Base-by-base conservation (phyloP, 2,113 vertebrate genomes). In the Leucopternis melanops region DNA sequence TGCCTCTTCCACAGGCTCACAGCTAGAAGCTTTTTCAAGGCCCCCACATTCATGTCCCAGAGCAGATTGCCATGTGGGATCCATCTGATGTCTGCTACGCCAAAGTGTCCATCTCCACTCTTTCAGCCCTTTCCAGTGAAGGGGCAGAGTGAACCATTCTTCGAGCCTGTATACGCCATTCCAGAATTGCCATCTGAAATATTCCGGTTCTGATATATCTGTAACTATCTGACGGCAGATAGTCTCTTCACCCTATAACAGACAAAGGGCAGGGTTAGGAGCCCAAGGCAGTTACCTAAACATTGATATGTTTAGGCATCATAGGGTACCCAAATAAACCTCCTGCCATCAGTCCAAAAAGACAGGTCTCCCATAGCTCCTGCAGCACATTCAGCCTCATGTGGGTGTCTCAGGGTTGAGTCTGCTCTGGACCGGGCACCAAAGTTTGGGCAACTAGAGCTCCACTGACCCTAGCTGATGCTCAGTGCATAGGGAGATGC, bases 161-260 rank as follows among this genome's bases (percentile, higher is more conserved):
- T 77, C 0, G 3, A 34, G 16, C 20, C 10, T 50, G 27, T n/a
- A 36, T 14, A 36, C 0, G 0, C 5, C n/a, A 26, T 17, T 22
- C 44, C 54, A 54, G 54, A 50, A 29, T 4, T 42, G 5, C 5
- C 36, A 3, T 36, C 13, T 36, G 69, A 34, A 81, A 61, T 7
- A 3, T 3, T 1, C 5, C 10, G 1, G 13, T 66, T 77, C 40
- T 61, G 58, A n/a, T 17, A 4, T 32, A 54, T 8, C 38, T 45
- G 34, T 31, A 42, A 69, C 8, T 10, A 8, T 5, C 27, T 23
- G 27, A 27, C 1, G 1, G 2, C 27, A 50, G 47, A 42, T 13
- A 42, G 42, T 42, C 11, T 50, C 27, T 13, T 44, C 27, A 31
- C 10, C 13, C 13, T 44, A 0, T 34, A 52, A 13, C 6, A 69